These are phyloP conservation scores for Percina caprodes DNA, from an alignment of 2,113 vertebrate species.

Conservation along the genomic window DNA sequence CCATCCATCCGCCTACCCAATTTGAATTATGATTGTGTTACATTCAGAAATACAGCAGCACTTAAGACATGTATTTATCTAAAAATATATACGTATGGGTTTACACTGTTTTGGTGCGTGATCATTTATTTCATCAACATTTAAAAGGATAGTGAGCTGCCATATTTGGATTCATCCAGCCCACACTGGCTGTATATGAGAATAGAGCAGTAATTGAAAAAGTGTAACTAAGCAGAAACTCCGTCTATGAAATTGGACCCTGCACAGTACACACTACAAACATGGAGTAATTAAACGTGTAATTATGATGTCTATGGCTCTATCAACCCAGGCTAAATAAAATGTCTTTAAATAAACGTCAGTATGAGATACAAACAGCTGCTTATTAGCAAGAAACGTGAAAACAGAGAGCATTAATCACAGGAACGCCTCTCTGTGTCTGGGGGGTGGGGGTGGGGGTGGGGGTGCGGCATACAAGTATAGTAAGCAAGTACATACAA, in stretches of 20 bases:
- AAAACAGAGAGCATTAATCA: conserved; percentile 65
- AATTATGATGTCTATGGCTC: conserved; percentile 52
- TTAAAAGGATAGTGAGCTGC: not conserved
- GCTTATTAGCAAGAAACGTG: conserved; percentile 63
- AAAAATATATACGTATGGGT: not conserved
- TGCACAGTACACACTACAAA: conserved; percentile 31
- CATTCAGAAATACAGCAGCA: no score
- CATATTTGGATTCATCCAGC: not conserved
- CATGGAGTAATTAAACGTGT: conserved; percentile 49
- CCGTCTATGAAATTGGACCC: conserved; percentile 45
- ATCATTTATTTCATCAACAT: no score
- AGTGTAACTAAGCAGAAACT: conserved; percentile 30
- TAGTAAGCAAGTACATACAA: no score
- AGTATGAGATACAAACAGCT: conserved; percentile 42
- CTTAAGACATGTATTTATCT: no score
- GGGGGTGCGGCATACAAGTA: not conserved
- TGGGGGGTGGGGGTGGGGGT: conserved; percentile 37
- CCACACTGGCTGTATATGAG: not conserved
- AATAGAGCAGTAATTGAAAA: conserved; percentile 18
- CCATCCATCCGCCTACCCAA: no score
- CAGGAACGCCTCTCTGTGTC: conserved; percentile 60
- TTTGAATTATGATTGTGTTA: no score
- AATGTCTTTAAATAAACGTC: conserved; percentile 49
- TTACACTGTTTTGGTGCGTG: not conserved
- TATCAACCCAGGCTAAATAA: conserved; percentile 31